A percentile compares a stretch with the other conserved stretches of the same genome.
phyloP scores from a whole-genome alignment of 2,113 vertebrate genomes.

The Centropus unirufus region DNA sequence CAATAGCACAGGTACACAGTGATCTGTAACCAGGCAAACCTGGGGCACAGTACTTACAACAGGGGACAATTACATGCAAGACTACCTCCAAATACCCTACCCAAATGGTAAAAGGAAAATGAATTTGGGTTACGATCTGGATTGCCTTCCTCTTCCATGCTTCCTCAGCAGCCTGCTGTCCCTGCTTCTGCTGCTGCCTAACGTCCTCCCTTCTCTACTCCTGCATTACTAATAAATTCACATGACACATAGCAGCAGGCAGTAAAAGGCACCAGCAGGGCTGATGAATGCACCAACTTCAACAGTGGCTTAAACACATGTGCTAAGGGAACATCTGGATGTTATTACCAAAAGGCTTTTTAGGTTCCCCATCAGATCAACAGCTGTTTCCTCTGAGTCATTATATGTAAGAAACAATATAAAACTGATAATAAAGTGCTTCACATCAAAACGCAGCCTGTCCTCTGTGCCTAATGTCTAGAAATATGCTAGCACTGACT shows the following conservation, averaged over 20 bases:
- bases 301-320: slow-evolving; percentile 42
- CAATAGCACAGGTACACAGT: not conserved
- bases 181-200: not conserved
- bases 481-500: not conserved
- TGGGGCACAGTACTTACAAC: not conserved
- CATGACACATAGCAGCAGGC: slow-evolving; percentile 11
- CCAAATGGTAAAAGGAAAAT: not conserved
- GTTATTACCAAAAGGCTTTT: slow-evolving; percentile 24
- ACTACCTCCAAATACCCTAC: not conserved
- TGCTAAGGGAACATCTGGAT: slow-evolving; percentile 56
- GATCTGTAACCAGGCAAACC: slow-evolving; percentile 20
- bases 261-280: not conserved
- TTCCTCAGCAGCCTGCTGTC: not conserved
- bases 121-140: not conserved
- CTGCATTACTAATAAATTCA: slow-evolving; percentile 22
- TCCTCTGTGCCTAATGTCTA: not conserved
- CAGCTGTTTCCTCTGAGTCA: slow-evolving; percentile 40
- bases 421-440: not conserved
- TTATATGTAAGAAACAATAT: not conserved
- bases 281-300: not conserved
- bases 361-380: slow-evolving; percentile 28
- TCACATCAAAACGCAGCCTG: not conserved
- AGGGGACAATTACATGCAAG: not conserved
- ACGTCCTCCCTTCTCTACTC: not conserved
- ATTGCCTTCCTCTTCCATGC: not conserved